Conservation (phyloP, 2,888 invertebrate species). For the Colostygia pectinataria region DNA sequence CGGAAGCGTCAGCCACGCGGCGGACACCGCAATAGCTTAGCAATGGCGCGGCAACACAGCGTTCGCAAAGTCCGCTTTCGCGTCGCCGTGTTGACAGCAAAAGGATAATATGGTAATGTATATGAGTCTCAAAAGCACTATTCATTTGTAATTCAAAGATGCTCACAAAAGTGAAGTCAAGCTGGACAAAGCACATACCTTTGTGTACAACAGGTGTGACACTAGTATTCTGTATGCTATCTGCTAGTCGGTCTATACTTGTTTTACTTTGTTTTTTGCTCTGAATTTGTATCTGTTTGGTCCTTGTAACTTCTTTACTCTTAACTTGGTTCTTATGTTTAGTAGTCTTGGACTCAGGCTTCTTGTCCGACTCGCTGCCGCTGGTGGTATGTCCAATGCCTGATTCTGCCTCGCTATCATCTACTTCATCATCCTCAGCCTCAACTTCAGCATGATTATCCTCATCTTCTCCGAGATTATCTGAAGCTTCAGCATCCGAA, state of each 20-base stretch:
- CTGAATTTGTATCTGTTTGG: constrained; percentile 23
- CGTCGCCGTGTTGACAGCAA: too few species aligned
- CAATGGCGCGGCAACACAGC: too few species aligned
- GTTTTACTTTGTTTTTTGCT: constrained; percentile 19
- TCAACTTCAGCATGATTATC: constrained; percentile 52
- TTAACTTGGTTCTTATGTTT: constrained; percentile 26
- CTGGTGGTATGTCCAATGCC: constrained; percentile 51
- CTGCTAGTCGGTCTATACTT: constrained; percentile 54
- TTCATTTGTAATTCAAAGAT: too few species aligned
- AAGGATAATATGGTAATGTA: too few species aligned
- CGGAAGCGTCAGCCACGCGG: too few species aligned
- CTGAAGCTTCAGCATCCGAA: constrained; percentile 27
- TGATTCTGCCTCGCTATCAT: constrained; percentile 68
- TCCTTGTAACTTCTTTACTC: constrained; percentile 17
- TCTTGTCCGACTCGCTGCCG: constrained; percentile 45
- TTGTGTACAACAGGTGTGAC: constrained; percentile 61
- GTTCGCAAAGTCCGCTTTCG: too few species aligned
- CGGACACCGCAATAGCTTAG: too few species aligned
- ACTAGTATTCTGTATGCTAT: constrained; percentile 54
- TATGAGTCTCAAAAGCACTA: too few species aligned
- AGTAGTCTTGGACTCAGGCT: constrained; percentile 22
- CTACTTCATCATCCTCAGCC: constrained; percentile 52
- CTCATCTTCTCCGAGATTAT: constrained; percentile 26
- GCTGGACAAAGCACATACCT: constrained; percentile 52
- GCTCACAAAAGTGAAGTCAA: too few species aligned